Base-by-base conservation (phyloP, 2,888 invertebrate species). In the Steromphala cineraria region DNA sequence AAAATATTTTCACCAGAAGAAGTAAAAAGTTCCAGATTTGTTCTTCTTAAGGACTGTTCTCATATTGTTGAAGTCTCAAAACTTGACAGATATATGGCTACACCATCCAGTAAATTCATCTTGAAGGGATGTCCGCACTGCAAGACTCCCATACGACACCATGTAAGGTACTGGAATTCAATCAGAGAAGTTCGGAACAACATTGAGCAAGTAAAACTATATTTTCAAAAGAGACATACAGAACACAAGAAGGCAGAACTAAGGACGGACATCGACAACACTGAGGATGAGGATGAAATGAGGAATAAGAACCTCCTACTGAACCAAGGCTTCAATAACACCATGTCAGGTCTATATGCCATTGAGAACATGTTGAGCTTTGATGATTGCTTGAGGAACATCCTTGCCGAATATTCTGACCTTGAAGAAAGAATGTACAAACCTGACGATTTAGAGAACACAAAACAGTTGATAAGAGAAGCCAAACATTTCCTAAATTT, bases 81-180 rank as follows among this genome's bases (percentile, higher is more conserved):
- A 0, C 81, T 94, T 78, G 94, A 94, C 83, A 40, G 84, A 13
- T 93, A 86, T 94, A 94, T 71, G 89, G 95, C 95, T 1, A 62
- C 28, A 13, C 95, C 95, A 1, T 67, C 53, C 15, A 75, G 28
- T 0, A 56, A 53, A 21, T 31, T 82, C n/a, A 85, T 86, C 53
- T 79, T 89, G 67, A 94, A 93, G 83, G 75, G 78, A 0, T 96
- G 96, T 87, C 96, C 96, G 0, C 80, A 81, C 62, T 96, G 96
- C 89, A 95, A 95, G 74, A 94, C 94, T 19, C 94, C 94, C 0
- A 95, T 96, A n/a, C 93, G 94, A n/a, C 94, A 94, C 86, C 95
- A 95, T 2, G 92, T 93, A 62, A 94, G 95, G n/a, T 96, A 95
- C 91, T 95, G 95, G 81, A 94, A 95, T 82, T 84, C 94, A 2